Percentiles rank a stretch among this genome's conserved stretches.
Evolutionary conservation across 2,888 invertebrate genomes (phyloP).

Genomic region (Papilio gigon): DNA sequence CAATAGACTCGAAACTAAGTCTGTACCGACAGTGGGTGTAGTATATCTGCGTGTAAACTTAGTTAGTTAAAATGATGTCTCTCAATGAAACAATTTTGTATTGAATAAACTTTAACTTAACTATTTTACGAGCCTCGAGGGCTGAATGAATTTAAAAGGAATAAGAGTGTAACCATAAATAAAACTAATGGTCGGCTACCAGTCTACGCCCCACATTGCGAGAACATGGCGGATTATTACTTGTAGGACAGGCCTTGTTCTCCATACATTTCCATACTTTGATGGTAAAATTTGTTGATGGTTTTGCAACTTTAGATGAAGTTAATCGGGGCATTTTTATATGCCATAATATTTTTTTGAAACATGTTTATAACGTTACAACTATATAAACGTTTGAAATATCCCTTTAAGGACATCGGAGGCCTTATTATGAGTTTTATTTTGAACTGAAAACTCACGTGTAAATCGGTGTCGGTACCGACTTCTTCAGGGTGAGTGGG

Average conservation of each 20-base stretch:
- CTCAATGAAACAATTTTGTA: too few relatives aligned
- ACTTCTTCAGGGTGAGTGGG: too few relatives aligned
- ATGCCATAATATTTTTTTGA: too few relatives aligned
- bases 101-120: background rate
- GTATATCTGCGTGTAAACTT: too few relatives aligned
- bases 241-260: background rate
- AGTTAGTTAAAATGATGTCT: too few relatives aligned
- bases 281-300: background rate
- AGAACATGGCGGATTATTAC: constrained; percentile 7
- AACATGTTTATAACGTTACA: too few relatives aligned
- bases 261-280: background rate
- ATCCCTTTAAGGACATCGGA: background rate
- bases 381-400: too few relatives aligned
- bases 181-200: constrained; percentile 27
- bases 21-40: too few relatives aligned
- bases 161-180: constrained; percentile 28
- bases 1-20: too few relatives aligned
- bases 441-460: too few relatives aligned
- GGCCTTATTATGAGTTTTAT: background rate
- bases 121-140: background rate
- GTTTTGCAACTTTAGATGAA: background rate
- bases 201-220: constrained; percentile 19
- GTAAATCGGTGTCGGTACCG: too few relatives aligned
- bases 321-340: too few relatives aligned
- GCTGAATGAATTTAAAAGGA: constrained; percentile 23